phyloP scores from a whole-genome alignment of 2,797 vertebrate species.

The Darevskia mixta region DNA sequence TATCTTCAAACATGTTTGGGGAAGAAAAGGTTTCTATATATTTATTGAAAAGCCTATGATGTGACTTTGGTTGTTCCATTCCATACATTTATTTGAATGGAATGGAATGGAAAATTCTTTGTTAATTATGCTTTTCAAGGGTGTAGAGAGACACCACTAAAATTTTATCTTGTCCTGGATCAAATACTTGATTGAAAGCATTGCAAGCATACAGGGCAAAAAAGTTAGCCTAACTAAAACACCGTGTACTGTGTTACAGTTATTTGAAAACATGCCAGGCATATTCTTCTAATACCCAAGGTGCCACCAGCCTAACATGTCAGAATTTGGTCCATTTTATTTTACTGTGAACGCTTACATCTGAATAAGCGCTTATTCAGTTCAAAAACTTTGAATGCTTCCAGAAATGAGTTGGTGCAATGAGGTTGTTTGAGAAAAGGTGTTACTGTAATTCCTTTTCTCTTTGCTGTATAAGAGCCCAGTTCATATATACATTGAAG shows the following conservation, averaged over 20 bases:
- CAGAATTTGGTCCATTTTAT: constrained; percentile 4
- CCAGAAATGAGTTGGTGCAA: background rate
- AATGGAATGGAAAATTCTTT: constrained; percentile 56
- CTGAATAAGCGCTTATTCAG: background rate
- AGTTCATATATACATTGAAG: background rate
- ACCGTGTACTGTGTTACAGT: background rate
- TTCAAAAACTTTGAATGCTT: background rate
- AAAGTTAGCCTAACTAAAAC: background rate
- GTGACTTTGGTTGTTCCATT: constrained; percentile 25
- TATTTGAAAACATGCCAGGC: constrained; percentile 12
- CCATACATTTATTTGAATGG: background rate
- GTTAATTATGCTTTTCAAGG: background rate
- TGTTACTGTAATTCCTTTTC: background rate
- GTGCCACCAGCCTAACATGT: background rate
- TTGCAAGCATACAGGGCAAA: background rate
- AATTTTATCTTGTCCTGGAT: background rate
- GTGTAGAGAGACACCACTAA: background rate
- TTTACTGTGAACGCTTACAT: background rate
- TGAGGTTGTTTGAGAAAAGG: background rate
- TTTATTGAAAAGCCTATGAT: constrained; percentile 24
- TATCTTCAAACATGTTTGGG: constrained; percentile 17
- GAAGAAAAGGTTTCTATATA: fast-evolving
- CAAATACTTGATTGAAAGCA: background rate
- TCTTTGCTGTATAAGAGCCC: background rate
- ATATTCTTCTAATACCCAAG: background rate